phyloP scores from a whole-genome alignment of 2,888 invertebrate species.

The Autographa gamma region DNA sequence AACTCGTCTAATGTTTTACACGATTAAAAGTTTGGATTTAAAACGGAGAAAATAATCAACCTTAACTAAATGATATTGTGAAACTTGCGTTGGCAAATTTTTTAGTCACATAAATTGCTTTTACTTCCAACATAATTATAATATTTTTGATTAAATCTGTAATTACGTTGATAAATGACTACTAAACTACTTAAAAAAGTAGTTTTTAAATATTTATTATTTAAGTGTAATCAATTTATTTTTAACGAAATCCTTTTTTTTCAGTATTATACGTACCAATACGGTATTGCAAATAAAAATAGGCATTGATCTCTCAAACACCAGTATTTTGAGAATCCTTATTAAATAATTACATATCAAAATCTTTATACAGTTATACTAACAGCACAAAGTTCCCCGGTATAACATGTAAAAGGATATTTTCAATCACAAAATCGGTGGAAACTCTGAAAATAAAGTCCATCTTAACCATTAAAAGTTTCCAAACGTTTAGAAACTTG shows the following conservation, averaged over 20 bases:
- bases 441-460: constrained; percentile 28
- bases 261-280: too few species aligned
- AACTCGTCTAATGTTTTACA: neutral
- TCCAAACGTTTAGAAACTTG: constrained; percentile 17
- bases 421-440: constrained; percentile 13
- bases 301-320: too few species aligned
- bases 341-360: neutral
- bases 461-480: constrained; percentile 35
- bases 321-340: too few species aligned
- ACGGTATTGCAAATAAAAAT: too few species aligned
- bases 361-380: neutral
- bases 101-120: too few species aligned
- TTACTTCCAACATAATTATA: too few species aligned
- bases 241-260: too few species aligned
- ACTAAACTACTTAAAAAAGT: too few species aligned
- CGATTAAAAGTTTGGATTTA: neutral
- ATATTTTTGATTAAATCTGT: too few species aligned
- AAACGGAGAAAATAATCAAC: neutral
- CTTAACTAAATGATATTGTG: neutral
- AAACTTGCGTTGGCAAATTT: neutral
- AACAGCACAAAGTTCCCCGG: neutral
- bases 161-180: too few species aligned
- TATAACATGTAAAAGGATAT: constrained; percentile 7
- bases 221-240: too few species aligned
- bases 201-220: too few species aligned